Percentiles rank a stretch among this genome's conserved stretches.
These are phyloP conservation scores for Cataglyphis hispanica DNA, from an alignment of 1,140 invertebrate genomes.

Conservation along the genomic window DNA sequence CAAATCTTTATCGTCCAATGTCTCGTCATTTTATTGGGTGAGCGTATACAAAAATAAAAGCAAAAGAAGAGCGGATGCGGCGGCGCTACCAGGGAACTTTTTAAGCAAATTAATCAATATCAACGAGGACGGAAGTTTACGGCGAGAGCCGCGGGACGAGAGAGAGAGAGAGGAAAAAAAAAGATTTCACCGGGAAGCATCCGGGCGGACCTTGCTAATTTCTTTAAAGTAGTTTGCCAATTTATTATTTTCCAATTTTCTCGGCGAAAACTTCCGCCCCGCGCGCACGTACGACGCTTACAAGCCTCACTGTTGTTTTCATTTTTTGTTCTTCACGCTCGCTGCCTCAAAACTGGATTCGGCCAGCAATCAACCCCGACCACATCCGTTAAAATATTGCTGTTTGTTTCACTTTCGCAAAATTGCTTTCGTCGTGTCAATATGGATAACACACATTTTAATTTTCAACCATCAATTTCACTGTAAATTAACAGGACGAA, in stretches of 20 bases:
- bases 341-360: constrained; percentile 51
- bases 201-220: constrained; percentile 79
- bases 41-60: constrained; percentile 53
- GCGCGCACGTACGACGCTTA: constrained; percentile 60
- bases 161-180: constrained; percentile 37
- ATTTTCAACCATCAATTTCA: constrained; percentile 15
- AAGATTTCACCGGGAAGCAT: constrained; percentile 74
- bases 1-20: constrained; percentile 49
- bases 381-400: constrained; percentile 54
- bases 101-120: constrained; percentile 82
- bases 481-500: constrained; percentile 13
- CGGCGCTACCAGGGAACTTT: constrained; percentile 74
- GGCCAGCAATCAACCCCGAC: constrained; percentile 28
- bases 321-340: constrained; percentile 66
- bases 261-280: constrained; percentile 62
- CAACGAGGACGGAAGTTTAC: constrained; percentile 77
- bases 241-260: constrained; percentile 84
- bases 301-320: constrained; percentile 68
- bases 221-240: constrained; percentile 83
- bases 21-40: constrained; percentile 8
- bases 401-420: constrained; percentile 48
- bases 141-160: constrained; percentile 42
- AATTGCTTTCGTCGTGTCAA: constrained; percentile 38
- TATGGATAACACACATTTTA: constrained; percentile 26
- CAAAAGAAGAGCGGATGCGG: constrained; percentile 45